Conservation (phyloP, 2,797 vertebrate species). For the Myoxocephalus aenaeus region DNA sequence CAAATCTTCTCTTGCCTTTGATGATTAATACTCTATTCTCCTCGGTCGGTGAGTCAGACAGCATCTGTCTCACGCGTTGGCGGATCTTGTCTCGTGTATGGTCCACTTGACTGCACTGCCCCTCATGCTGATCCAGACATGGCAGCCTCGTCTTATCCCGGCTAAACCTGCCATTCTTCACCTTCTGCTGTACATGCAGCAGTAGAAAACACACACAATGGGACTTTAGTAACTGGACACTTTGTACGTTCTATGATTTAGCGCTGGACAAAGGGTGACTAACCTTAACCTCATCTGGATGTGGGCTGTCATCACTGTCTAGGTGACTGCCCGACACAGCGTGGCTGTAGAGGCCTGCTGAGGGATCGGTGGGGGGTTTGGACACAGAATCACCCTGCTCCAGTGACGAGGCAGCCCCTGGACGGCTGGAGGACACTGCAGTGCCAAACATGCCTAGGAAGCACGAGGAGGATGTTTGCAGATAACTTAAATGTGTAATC, state of each 20-base stretch:
- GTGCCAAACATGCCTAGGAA: conserved; percentile 89
- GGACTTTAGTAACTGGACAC: not conserved
- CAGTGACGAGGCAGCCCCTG: conserved; percentile 63
- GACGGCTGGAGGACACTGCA: conserved; percentile 57
- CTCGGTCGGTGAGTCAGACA: conserved; percentile 65
- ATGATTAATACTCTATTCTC: conserved; percentile 48
- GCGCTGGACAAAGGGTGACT: conserved; percentile 38
- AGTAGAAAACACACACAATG: conserved; percentile 3
- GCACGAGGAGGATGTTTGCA: not conserved
- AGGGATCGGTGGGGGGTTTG: conserved; percentile 70
- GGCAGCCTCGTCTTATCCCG: conserved; percentile 85
- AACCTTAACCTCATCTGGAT: conserved; percentile 80
- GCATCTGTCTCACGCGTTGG: conserved; percentile 65
- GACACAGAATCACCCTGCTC: conserved; percentile 72
- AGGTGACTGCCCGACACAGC: conserved; percentile 69
- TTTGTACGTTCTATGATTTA: conserved; percentile 10
- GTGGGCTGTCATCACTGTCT: conserved; percentile 63
- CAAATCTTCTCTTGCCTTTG: conserved; percentile 69
- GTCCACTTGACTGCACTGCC: conserved; percentile 66
- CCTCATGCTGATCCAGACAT: conserved; percentile 80
- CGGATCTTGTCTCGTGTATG: conserved; percentile 67
- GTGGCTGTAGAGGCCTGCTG: conserved; percentile 76
- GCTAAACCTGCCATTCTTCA: conserved; percentile 82
- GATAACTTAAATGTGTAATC: conserved; percentile 1
- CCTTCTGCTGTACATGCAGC: conserved; percentile 76